These are phyloP conservation scores for Drosophila nannoptera DNA, from an alignment of 1,140 invertebrate genomes.

Conservation along the genomic window DNA sequence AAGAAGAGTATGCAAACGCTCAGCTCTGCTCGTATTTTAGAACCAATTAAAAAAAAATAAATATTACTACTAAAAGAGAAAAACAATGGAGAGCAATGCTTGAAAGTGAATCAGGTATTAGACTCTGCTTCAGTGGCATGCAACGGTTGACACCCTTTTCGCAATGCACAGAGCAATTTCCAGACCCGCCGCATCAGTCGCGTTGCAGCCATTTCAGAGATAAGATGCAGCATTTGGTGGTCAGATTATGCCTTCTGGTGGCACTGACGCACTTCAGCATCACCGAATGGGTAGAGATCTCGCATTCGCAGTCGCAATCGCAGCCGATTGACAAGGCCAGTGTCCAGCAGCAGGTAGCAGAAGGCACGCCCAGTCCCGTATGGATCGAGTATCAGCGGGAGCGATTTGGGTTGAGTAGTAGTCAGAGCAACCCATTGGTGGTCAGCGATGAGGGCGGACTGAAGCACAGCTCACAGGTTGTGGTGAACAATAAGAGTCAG, in stretches of 20 bases:
- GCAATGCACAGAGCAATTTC: conserved; percentile 2
- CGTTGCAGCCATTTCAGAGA: background rate
- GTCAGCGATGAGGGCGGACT: conserved; percentile 38
- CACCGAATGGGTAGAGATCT: conserved; percentile 43
- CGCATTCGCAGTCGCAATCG: conserved; percentile 17
- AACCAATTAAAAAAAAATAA: conserved; percentile 25
- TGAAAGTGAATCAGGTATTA: conserved; percentile 21
- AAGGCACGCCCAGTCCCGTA: conserved; percentile 57
- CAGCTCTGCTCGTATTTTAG: conserved; percentile 39
- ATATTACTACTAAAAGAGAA: conserved; percentile 2
- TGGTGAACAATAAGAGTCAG: conserved; percentile 37
- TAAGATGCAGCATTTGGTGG: conserved; percentile 46
- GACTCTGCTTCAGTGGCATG: conserved; percentile 33
- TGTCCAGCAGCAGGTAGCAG: conserved; percentile 4
- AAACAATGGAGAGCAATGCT: conserved; percentile 32
- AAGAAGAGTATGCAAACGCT: conserved; percentile 17
- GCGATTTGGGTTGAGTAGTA: conserved; percentile 48
- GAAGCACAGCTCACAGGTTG: conserved; percentile 44
- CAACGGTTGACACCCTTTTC: conserved; percentile 58
- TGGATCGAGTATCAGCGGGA: conserved; percentile 73
- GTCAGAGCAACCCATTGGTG: conserved; percentile 29
- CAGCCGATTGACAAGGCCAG: background rate
- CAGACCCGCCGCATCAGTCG: conserved; percentile 32
- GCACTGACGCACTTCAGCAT: conserved; percentile 24
- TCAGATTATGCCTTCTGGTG: conserved; percentile 28